Evolutionary conservation across 1,140 invertebrate species (phyloP).

Genomic region (Drosophila ohnishii): DNA sequence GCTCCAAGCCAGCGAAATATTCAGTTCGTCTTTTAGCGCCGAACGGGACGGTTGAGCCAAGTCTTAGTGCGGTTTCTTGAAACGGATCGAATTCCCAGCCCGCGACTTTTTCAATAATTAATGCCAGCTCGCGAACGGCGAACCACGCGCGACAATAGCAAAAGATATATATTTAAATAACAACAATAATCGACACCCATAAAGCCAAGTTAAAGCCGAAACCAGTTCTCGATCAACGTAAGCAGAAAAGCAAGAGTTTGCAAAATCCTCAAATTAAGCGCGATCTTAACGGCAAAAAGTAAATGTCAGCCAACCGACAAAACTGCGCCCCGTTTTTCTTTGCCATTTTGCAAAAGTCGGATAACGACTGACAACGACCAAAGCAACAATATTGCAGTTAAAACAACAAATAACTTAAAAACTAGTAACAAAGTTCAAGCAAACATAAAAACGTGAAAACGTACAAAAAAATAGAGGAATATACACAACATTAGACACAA

Average conservation of each 20-base stretch:
- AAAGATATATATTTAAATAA: conserved; percentile 48
- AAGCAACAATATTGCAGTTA: conserved; percentile 20
- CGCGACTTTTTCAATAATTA: conserved; percentile 59
- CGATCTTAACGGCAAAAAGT: conserved; percentile 53
- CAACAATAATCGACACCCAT: conserved; percentile 28
- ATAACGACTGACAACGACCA: conserved; percentile 16
- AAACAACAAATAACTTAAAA: conserved; percentile 24
- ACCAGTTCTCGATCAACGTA: conserved; percentile 71
- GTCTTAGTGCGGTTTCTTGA: conserved; percentile 20
- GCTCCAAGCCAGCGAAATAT: conserved; percentile 20
- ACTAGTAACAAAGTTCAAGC: conserved; percentile 57
- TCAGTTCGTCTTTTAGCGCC: conserved; percentile 55
- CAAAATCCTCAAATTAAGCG: conserved; percentile 32
- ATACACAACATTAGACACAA: conserved; percentile 55
- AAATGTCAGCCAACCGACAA: conserved; percentile 63
- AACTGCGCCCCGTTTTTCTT: conserved; percentile 54
- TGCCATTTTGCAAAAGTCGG: conserved; percentile 34
- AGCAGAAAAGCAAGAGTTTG: conserved; percentile 44
- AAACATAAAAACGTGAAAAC: conserved; percentile 63
- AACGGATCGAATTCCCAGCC: conserved; percentile 29
- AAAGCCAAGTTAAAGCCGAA: conserved; percentile 42
- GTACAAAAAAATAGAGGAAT: conserved; percentile 37
- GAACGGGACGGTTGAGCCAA: conserved; percentile 53
- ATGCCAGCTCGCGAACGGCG: conserved; percentile 41
- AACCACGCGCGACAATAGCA: conserved; percentile 41